phyloP scores from a whole-genome alignment of 2,797 vertebrate genomes.

The Ptychobarbus kaznakovi region DNA sequence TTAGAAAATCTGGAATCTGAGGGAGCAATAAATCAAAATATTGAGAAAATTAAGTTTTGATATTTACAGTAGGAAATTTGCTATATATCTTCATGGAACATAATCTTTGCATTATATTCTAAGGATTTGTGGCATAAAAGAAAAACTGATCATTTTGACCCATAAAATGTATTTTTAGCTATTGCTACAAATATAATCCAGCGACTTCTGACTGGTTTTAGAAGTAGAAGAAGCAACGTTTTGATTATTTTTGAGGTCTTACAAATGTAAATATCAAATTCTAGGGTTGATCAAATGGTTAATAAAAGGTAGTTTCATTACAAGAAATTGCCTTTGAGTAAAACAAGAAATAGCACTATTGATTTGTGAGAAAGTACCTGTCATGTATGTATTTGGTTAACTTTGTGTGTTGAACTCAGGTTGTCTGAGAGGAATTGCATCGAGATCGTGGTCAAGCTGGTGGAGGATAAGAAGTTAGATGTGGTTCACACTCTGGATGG shows the following conservation, averaged over 20 bases:
- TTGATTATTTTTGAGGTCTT: not conserved
- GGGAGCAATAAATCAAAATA: too few relatives aligned
- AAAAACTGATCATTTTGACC: too few relatives aligned
- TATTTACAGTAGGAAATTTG: too few relatives aligned
- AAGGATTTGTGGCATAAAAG: too few relatives aligned
- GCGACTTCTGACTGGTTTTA: too few relatives aligned
- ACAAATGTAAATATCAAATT: not conserved
- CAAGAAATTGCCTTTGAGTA: not conserved
- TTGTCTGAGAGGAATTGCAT: conserved; percentile 96
- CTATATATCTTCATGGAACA: too few relatives aligned
- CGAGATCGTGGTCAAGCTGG: conserved; percentile 91
- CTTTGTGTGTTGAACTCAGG: conserved; percentile 67
- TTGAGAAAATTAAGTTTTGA: too few relatives aligned
- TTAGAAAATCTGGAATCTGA: too few relatives aligned
- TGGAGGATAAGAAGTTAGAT: conserved; percentile 91
- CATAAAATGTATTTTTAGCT: too few relatives aligned
- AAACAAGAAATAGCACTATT: not conserved
- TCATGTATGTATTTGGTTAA: not conserved
- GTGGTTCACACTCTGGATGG: conserved; percentile 96
- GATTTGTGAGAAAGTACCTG: not conserved
- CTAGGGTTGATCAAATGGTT: not conserved
- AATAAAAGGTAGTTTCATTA: not conserved
- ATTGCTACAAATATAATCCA: too few relatives aligned
- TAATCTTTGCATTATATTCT: too few relatives aligned
- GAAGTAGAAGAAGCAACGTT: not conserved